Evolutionary conservation across 92 coral and sea anemone species (phyloP).

Genomic region (Hydrozoanthus gracilis): DNA sequence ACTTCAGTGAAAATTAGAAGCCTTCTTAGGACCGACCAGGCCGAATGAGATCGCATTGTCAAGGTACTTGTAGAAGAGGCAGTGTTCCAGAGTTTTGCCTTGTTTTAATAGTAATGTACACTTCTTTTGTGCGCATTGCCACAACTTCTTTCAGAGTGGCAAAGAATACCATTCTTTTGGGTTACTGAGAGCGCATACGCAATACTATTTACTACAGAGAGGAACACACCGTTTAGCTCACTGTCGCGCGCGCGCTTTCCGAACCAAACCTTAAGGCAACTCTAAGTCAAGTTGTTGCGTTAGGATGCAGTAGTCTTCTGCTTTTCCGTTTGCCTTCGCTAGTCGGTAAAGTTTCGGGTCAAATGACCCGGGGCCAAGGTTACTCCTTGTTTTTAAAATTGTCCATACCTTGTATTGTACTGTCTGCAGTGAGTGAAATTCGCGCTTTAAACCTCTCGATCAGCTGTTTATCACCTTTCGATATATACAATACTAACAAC

Average conservation of each 20-base stretch:
- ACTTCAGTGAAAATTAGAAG: slow-evolving; percentile 46
- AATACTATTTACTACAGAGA: background rate
- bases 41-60: slow-evolving; percentile 52
- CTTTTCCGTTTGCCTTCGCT: slow-evolving; percentile 40
- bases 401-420: background rate
- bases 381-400: background rate
- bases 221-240: slow-evolving; percentile 46
- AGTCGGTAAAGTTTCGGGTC: slow-evolving; percentile 41
- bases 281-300: slow-evolving; percentile 51
- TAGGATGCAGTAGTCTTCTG: slow-evolving; percentile 42
- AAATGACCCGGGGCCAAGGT: slow-evolving; percentile 37
- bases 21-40: slow-evolving; percentile 28
- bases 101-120: slow-evolving; percentile 34
- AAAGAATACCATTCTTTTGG: background rate
- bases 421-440: background rate
- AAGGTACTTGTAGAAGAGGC: slow-evolving; percentile 53
- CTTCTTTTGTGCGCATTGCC: background rate
- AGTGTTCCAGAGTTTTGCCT: slow-evolving; percentile 63
- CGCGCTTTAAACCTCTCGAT: too few species aligned
- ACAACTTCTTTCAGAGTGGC: background rate
- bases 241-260: slow-evolving; percentile 55
- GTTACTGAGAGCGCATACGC: background rate
- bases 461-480: too few species aligned
- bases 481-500: too few species aligned
- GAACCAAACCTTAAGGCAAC: slow-evolving; percentile 26